phyloP scores from a whole-genome alignment of 2,113 vertebrate species.

The Gavialis gangeticus region DNA sequence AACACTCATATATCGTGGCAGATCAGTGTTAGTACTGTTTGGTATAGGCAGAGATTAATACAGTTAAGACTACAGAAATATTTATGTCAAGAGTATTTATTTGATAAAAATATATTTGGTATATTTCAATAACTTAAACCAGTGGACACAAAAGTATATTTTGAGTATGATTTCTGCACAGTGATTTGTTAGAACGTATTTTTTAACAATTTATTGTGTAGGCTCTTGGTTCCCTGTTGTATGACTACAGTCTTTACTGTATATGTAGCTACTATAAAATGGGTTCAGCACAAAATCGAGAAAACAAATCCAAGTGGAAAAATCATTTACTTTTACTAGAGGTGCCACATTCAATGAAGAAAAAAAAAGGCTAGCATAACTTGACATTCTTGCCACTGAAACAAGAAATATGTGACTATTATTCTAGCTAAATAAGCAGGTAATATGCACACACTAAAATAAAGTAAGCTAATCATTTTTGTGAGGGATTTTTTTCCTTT shows the following conservation, averaged over 20 bases:
- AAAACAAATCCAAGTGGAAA: neutral
- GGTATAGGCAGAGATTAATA: neutral
- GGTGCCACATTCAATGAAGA: neutral
- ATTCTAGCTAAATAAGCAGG: neutral
- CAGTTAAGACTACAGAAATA: neutral
- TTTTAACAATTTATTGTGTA: neutral
- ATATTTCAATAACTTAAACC: neutral
- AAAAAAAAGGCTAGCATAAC: neutral
- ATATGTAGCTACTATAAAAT: neutral
- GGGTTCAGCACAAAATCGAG: neutral
- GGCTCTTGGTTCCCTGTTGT: neutral
- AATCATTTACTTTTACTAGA: neutral
- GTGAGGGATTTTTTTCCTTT: neutral
- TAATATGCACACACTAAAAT: neutral
- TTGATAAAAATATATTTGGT: neutral
- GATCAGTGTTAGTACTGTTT: neutral
- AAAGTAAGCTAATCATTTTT: neutral
- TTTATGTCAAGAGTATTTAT: neutral
- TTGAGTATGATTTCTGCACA: neutral
- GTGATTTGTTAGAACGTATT: neutral
- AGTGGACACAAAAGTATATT: neutral
- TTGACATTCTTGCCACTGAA: neutral
- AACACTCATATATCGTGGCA: neutral
- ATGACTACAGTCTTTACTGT: neutral
- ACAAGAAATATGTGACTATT: neutral